phyloP scores from a whole-genome alignment of 1,140 invertebrate species.

The Fopius arisanus region DNA sequence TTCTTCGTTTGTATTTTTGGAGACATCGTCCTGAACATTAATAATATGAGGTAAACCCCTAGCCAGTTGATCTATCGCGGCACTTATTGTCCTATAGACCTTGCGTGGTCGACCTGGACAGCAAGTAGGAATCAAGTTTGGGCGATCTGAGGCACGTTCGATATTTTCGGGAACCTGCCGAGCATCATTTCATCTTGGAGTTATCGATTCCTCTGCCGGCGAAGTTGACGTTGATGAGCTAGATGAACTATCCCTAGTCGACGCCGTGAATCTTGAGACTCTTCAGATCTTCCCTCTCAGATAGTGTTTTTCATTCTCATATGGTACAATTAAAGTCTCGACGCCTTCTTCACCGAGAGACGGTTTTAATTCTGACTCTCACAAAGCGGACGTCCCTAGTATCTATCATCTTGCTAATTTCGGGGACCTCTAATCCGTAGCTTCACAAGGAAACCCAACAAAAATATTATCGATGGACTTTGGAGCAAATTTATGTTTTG shows the following conservation, averaged over 20 bases:
- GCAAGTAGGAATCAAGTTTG: neutral
- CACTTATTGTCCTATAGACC: neutral
- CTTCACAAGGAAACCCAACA: neutral
- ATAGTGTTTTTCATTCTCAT: too few relatives aligned
- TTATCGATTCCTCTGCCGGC: neutral
- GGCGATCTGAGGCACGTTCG: neutral
- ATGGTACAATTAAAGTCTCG: neutral
- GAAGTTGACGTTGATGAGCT: neutral
- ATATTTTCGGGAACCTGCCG: neutral
- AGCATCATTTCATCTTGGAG: neutral
- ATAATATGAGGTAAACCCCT: neutral
- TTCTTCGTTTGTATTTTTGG: neutral
- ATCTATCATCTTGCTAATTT: neutral
- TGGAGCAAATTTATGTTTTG: neutral
- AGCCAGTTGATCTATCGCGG: neutral
- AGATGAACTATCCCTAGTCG: neutral
- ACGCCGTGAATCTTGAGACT: neutral
- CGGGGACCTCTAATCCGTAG: neutral
- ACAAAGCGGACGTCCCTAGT: neutral
- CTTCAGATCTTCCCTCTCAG: neutral
- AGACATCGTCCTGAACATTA: neutral
- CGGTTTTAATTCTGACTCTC: neutral
- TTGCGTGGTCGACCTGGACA: slow-evolving; percentile 8
- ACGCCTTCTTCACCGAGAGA: neutral
- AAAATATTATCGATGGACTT: neutral